A percentile compares a stretch with the other conserved stretches of the same genome.
Conservation (phyloP, 2,797 vertebrate genomes). For the Pangasius sanitwongsei region DNA sequence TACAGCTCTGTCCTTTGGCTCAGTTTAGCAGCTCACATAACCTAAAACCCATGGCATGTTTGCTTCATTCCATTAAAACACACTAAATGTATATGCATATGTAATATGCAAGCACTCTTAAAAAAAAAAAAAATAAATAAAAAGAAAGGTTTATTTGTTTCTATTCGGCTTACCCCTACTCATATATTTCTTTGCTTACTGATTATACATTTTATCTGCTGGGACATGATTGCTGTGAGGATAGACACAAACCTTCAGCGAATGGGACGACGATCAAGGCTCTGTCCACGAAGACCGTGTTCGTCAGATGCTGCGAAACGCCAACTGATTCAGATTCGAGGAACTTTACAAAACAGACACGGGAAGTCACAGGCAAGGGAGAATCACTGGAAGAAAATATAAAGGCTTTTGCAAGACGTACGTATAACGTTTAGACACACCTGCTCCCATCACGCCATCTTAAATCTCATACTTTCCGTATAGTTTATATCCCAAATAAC, state of each 20-base stretch:
- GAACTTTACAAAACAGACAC: conserved; percentile 99
- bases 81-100: background rate
- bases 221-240: background rate
- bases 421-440: conserved; percentile 65
- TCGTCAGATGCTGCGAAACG: conserved; percentile 98
- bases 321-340: conserved; percentile 95
- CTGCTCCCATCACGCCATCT: conserved; percentile 37
- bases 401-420: conserved; percentile 82
- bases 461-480: conserved; percentile 16
- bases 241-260: conserved; percentile 95
- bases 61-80: background rate
- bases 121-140: no score
- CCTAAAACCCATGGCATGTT: no score
- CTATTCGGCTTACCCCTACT: background rate
- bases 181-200: background rate
- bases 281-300: conserved; percentile 99
- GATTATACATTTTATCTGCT: background rate
- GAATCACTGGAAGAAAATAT: conserved; percentile 94
- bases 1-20: no score
- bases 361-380: conserved; percentile 98
- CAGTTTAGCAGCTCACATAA: no score
- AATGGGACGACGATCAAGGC: conserved; percentile 99
- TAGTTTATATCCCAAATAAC: conserved; percentile 13
- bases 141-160: background rate
- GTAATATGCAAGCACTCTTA: background rate